A percentile compares a stretch with the other conserved stretches of the same genome.
Evolutionary conservation across 2,888 invertebrate genomes (phyloP).

Genomic region (Ophion ventricosus): DNA sequence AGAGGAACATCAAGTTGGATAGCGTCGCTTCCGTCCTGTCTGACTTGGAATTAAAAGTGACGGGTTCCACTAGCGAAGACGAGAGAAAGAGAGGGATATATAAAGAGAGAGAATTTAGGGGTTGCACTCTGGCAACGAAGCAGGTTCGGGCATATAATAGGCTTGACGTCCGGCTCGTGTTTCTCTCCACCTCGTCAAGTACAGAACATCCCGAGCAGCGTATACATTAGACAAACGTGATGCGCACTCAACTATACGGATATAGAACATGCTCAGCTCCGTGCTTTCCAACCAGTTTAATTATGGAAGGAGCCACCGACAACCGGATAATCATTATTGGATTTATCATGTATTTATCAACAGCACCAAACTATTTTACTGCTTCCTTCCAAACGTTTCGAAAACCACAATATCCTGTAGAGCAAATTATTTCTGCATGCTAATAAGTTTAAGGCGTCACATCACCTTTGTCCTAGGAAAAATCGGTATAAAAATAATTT

Average conservation of each 20-base stretch:
- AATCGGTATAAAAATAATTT: too few species aligned
- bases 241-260: constrained; percentile 37
- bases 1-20: constrained; percentile 30
- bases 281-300: constrained; percentile 19
- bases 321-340: constrained; percentile 38
- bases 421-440: neutral
- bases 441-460: too few species aligned
- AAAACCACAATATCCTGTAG: neutral
- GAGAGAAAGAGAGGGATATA: constrained; percentile 8
- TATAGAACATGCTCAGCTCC: constrained; percentile 21
- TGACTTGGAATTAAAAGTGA: constrained; percentile 61
- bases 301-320: constrained; percentile 25
- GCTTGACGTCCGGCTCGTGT: constrained; percentile 63
- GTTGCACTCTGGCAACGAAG: constrained; percentile 52
- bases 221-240: constrained; percentile 62
- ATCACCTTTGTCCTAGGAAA: too few species aligned
- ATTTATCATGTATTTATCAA: constrained; percentile 21
- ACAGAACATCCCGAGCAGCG: constrained; percentile 38
- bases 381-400: neutral
- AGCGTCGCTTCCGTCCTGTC: constrained; percentile 35
- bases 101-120: constrained; percentile 52
- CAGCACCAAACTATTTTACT: neutral
- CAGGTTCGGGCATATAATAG: constrained; percentile 56
- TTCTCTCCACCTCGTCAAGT: constrained; percentile 59
- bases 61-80: constrained; percentile 47